A percentile compares a stretch with the other conserved stretches of the same genome.
Conservation (phyloP, 2,797 vertebrate genomes). For the Gymnodraco acuticeps region DNA sequence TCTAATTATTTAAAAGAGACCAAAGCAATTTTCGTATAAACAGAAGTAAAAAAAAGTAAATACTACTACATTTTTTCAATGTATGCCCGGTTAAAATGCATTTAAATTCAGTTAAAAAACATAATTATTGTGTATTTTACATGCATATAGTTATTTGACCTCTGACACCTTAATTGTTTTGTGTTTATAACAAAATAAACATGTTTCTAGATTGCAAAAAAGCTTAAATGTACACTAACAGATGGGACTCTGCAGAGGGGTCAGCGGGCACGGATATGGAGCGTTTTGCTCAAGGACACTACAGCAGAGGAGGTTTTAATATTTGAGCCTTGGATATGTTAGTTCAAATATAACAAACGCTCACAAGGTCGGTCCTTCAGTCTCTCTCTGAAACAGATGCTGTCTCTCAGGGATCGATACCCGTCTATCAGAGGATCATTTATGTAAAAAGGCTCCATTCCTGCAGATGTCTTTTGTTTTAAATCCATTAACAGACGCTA, state of each 20-base stretch:
- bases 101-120: too few relatives aligned
- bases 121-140: too few relatives aligned
- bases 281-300: neutral
- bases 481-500: constrained; percentile 17
- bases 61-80: too few relatives aligned
- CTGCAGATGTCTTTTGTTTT: constrained; percentile 2
- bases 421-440: constrained; percentile 15
- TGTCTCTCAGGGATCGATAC: constrained; percentile 25
- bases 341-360: neutral
- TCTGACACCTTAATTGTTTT: too few relatives aligned
- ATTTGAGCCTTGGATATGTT: neutral
- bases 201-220: too few relatives aligned
- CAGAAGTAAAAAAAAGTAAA: too few relatives aligned
- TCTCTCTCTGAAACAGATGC: neutral
- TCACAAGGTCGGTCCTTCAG: neutral
- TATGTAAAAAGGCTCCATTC: constrained; percentile 28
- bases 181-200: too few relatives aligned
- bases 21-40: too few relatives aligned
- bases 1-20: too few relatives aligned
- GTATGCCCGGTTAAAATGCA: too few relatives aligned
- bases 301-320: neutral
- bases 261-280: constrained; percentile 23
- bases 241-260: constrained; percentile 1
- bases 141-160: too few relatives aligned
- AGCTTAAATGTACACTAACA: too few relatives aligned